Evolutionary conservation across 2,888 invertebrate species (phyloP).

Genomic region (Phragmatobia fuliginosa): DNA sequence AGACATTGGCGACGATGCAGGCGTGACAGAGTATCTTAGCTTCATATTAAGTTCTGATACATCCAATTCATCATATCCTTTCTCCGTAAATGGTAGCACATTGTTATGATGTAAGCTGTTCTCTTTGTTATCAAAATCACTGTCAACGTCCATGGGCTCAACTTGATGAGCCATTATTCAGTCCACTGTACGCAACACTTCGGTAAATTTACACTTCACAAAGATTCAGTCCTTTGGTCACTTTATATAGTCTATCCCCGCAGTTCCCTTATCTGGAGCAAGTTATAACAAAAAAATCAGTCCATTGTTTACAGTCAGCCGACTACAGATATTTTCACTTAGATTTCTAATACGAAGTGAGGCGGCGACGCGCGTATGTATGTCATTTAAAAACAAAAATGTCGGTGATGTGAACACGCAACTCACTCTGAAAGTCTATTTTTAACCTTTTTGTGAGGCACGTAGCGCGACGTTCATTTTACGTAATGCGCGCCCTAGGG

Average conservation of each 20-base stretch:
- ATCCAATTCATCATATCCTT: slow-evolving; percentile 80
- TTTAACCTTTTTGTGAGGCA: slow-evolving; percentile 79
- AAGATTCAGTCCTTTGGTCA: slow-evolving; percentile 27
- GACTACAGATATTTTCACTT: slow-evolving; percentile 78
- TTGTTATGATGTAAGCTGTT: slow-evolving; percentile 75
- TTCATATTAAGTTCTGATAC: slow-evolving; percentile 81
- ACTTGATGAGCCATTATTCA: slow-evolving; percentile 71
- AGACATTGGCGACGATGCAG: slow-evolving; percentile 78
- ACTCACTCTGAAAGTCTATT: slow-evolving; percentile 82
- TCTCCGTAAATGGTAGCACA: slow-evolving; percentile 74
- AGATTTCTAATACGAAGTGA: slow-evolving; percentile 77
- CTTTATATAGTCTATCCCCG: slow-evolving; percentile 41
- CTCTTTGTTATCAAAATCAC: slow-evolving; percentile 81
- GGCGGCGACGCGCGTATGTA: slow-evolving; percentile 72
- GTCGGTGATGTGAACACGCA: slow-evolving; percentile 73
- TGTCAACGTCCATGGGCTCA: slow-evolving; percentile 80
- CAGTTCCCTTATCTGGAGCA: slow-evolving; percentile 58
- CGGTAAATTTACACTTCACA: slow-evolving; percentile 39
- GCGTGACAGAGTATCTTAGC: slow-evolving; percentile 78
- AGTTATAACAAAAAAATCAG: slow-evolving; percentile 69
- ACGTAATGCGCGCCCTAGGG: slow-evolving; percentile 79
- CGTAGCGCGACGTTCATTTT: slow-evolving; percentile 75
- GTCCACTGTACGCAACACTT: slow-evolving; percentile 42
- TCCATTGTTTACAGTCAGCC: slow-evolving; percentile 77
- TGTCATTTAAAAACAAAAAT: slow-evolving; percentile 84